Base-by-base conservation (phyloP, 35 echinoderm and acorn worm species). In the Ptychodera flava region DNA sequence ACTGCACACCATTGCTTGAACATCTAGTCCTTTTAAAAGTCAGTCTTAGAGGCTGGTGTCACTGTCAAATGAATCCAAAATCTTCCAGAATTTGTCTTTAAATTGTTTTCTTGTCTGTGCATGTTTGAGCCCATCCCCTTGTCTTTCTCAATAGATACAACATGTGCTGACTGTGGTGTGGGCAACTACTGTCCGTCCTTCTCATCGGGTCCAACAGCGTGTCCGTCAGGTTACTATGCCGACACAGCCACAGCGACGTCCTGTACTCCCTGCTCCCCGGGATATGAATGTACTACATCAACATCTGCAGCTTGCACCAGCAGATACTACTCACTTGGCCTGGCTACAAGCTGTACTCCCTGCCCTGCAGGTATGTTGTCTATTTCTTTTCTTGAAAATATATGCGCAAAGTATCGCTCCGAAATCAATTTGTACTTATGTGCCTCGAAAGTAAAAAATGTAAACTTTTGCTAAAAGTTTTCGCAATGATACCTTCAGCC, bases 331-430 rank as follows among this genome's bases (percentile, higher is more conserved):
- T 98, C 95, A 15, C 53, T 94, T 35, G 95, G 88, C 15, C 77
- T 35, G 30, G 85, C 93, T 16, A 91, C 87, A 29, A 35, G 85
- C 16, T 98, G 95, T 76, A 83, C 32, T 16, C 83, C 95, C 64
- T 98, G 95, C 83, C 92, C 95, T 33, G 45, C 85, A 85, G 95
- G 95, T 98, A 88, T n/a, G 95, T 92, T 97, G 85, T 86, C 45
- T 92, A 27, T 80, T 16, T 0, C 78, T 80, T 15, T 15, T 77
- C 76, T 16, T 16, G 15, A 15, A 16, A n/a, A 15, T 16, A 77
- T 77, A n/a, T n/a, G n/a, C n/a, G n/a, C n/a, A n/a, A n/a, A n/a
- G n/a, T n/a, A n/a, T n/a, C n/a, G n/a, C n/a, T n/a, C n/a, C n/a
- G n/a, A n/a, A n/a, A n/a, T n/a, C n/a, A n/a, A n/a, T n/a, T n/a